Base-by-base conservation (phyloP, 2,888 invertebrate genomes). In the Ichneumon xanthorius region DNA sequence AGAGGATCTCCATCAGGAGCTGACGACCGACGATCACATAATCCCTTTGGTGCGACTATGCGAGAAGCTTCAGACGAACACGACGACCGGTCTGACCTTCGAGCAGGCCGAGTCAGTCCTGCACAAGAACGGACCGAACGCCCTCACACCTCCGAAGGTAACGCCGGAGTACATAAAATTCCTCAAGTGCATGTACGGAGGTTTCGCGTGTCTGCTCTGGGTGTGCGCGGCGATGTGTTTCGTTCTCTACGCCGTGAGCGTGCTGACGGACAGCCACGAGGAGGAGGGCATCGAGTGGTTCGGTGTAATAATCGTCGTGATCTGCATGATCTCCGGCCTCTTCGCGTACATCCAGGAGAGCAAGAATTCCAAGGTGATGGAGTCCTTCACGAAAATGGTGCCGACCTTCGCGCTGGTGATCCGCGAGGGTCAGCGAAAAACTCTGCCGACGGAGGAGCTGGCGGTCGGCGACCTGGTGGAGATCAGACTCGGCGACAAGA, bases 381-480 rank as follows among this genome's bases (percentile, higher is more conserved):
- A 97, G 88, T 97, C 97, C 9, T 98, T 98, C 92, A 96, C 96
- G 91, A 97, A 97, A 92, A 95, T 98, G 95, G 95, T 97, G 11
- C 97, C 97, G 0, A 96, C 96, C 80, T 95, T 95, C 87, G 97
- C 97, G 0, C 94, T 95, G 0, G 97, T 97, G 0, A 94, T 97
- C 40, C 95, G 98, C 83, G 96, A 96, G 33, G 96, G 96, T 2
- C 90, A 94, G 5, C 95, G 95, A 86, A 93, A 95, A 82, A 94
- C 95, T 11, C 93, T 97, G 65, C 95, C 96, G 0, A 96, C 96
- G 58, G 95, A 95, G 88, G 96, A 97, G 40, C 91, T 98, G 4
- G 97, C 97, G 0, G 91, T 97, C 30, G 98, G 98, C 16, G 98
- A 98, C 92, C 94, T 98, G 80, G 96, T 98, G 3, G 96, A 97